Base-by-base conservation (phyloP, 2,113 vertebrate genomes). In the Xenus cinereus region DNA sequence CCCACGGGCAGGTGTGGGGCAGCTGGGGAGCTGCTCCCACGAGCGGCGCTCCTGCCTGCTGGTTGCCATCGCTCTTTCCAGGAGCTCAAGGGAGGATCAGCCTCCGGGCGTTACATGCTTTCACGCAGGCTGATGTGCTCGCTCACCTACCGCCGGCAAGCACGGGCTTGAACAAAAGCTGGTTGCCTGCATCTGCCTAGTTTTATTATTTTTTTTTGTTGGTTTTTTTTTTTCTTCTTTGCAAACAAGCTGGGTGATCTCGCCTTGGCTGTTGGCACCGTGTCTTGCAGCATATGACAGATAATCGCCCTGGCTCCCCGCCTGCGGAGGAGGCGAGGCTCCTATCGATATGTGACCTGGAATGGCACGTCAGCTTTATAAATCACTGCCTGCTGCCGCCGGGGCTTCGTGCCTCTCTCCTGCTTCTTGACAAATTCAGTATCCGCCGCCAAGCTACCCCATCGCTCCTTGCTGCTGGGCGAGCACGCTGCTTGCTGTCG, bases 251-350 rank as follows among this genome's bases (percentile, higher is more conserved):
- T 68, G 76, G 68, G 81, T 53, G 88, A 84, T 93, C 77, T 60
- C 7, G 4, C 20, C 69, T 57, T 2, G 16, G 53, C 84, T 83
- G 84, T 43, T 95, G 90, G 85, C 89, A 59, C 76, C 4, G 30
- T 7, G 6, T 73, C 88, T 74, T 30, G 53, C 57, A 84, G 91
- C 89, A 73, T 89, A 84, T 90, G 93, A 93, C 60, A 59, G 88
- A 79, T 95, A 94, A 95, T 92, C 28, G 62, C 67, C 84, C 94
- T 96, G 96, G 96, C 94, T 91, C 48, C 35, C 82, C 2, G 82
- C 78, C 93, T 3, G 0, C 0, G 0, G 62, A 50, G 84, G 69
- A 92, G 91, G 86, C n/a, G 20, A 93, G 74, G 78, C 91, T 95
- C 57, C 78, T 85, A 16, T 90, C 56, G 15, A 74, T 93, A 63